Evolutionary conservation across 2,888 invertebrate species (phyloP).

Genomic region (Myathropa florea): DNA sequence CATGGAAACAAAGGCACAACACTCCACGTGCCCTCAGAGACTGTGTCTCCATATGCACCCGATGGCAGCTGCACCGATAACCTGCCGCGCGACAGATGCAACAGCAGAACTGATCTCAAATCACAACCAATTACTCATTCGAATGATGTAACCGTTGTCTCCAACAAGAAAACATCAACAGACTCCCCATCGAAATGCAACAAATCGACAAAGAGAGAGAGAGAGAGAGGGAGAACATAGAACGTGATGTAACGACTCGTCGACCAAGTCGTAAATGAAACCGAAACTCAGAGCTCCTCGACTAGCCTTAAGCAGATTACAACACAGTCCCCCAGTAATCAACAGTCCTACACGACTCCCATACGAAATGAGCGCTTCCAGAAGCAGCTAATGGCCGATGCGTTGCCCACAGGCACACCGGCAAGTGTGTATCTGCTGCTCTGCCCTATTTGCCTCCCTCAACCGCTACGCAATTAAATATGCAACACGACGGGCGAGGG

Average conservation of each 20-base stretch:
- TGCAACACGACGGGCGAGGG: neutral
- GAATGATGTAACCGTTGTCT: neutral
- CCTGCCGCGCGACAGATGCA: too few relatives aligned
- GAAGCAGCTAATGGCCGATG: neutral
- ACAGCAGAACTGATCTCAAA: neutral
- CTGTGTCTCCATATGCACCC: too few relatives aligned
- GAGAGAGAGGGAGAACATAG: too few relatives aligned
- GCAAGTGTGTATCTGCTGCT: neutral
- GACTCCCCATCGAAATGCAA: neutral
- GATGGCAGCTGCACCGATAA: too few relatives aligned
- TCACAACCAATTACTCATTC: neutral
- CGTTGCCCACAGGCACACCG: neutral
- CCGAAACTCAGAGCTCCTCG: neutral
- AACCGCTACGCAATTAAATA: conserved; percentile 1
- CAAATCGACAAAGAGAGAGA: neutral
- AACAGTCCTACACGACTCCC: neutral
- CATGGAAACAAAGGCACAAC: too few relatives aligned
- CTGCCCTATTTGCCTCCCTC: conserved; percentile 21
- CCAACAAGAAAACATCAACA: neutral
- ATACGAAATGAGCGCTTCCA: neutral
- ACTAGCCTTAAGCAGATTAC: neutral
- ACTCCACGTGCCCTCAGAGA: too few relatives aligned
- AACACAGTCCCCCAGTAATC: neutral
- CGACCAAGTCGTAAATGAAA: neutral
- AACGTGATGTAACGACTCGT: neutral